These are phyloP conservation scores for Ridgeia piscesae DNA, from an alignment of 1,140 invertebrate species.

Conservation along the genomic window DNA sequence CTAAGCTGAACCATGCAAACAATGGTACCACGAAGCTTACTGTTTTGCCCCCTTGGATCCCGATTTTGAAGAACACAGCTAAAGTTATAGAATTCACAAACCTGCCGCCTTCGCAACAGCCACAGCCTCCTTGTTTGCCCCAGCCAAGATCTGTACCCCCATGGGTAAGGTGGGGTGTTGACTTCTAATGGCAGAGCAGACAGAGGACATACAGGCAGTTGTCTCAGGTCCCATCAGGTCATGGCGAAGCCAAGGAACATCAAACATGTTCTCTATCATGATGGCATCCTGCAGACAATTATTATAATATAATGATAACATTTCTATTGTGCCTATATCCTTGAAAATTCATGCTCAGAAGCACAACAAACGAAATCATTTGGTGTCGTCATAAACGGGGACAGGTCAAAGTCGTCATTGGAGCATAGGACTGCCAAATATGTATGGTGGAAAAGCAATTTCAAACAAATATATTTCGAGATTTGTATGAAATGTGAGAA, in stretches of 20 bases:
- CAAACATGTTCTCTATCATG: conserved; percentile 85
- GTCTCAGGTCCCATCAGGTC: conserved; percentile 69
- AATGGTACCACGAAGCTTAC: neutral
- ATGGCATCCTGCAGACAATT: conserved; percentile 69
- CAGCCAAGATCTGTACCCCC: conserved; percentile 76
- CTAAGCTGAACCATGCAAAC: too few relatives aligned
- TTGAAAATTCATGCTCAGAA: too few relatives aligned
- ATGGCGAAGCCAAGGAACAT: conserved; percentile 73
- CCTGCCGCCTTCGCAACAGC: conserved; percentile 94
- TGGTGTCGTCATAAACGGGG: too few relatives aligned
- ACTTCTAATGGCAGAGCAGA: conserved; percentile 44
- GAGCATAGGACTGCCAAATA: too few relatives aligned
- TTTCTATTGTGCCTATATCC: too few relatives aligned
- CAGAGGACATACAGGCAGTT: conserved; percentile 68
- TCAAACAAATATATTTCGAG: too few relatives aligned
- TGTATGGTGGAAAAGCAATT: too few relatives aligned
- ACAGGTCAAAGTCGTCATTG: too few relatives aligned
- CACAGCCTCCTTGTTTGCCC: conserved; percentile 74
- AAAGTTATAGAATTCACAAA: conserved; percentile 51
- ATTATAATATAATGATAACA: too few relatives aligned
- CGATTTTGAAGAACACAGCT: neutral
- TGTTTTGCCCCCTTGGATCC: neutral
- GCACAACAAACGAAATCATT: too few relatives aligned
- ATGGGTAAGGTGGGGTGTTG: conserved; percentile 45
- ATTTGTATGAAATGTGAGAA: too few relatives aligned